These are phyloP conservation scores for Equus quagga DNA, from an alignment of 2,113 vertebrate species.

Conservation along the genomic window DNA sequence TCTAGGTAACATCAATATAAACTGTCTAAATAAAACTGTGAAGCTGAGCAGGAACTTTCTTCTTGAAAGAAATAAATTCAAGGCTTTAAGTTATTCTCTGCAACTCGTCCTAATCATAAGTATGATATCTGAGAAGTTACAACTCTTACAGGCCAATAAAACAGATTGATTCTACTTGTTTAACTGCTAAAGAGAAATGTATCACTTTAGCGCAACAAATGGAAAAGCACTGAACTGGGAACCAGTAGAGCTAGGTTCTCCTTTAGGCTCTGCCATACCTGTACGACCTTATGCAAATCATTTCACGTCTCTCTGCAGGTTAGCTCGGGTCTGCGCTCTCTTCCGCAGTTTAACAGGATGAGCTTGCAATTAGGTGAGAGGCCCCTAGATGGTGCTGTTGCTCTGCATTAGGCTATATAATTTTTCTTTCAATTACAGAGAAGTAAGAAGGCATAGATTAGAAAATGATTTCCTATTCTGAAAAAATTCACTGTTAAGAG, in stretches of 20 bases:
- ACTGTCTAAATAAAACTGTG: not conserved
- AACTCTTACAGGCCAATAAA: not conserved
- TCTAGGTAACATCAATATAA: constrained; percentile 64
- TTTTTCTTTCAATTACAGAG: not conserved
- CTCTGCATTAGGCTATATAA: constrained; percentile 56
- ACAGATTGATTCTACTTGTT: constrained; percentile 1
- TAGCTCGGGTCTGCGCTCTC: not conserved
- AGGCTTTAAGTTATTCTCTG: not conserved
- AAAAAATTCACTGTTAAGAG: constrained; percentile 30
- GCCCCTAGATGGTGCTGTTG: constrained; percentile 82
- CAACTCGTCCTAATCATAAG: not conserved
- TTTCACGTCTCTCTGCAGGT: not conserved
- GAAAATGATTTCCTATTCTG: constrained; percentile 58
- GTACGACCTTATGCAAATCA: constrained; percentile 11
- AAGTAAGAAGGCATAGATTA: constrained; percentile 56
- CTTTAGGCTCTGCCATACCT: not conserved
- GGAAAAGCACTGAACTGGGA: not conserved
- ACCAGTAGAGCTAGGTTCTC: not conserved
- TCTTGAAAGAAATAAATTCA: not conserved
- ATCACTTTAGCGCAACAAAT: not conserved
- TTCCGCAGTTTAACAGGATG: not conserved
- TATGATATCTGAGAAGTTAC: not conserved
- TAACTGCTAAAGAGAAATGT: constrained; percentile 12
- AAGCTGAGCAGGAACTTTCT: constrained; percentile 5
- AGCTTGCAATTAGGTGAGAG: constrained; percentile 56